Evolutionary conservation across 2,797 vertebrate species (phyloP).

Genomic region (Yasuhikotakia modesta): DNA sequence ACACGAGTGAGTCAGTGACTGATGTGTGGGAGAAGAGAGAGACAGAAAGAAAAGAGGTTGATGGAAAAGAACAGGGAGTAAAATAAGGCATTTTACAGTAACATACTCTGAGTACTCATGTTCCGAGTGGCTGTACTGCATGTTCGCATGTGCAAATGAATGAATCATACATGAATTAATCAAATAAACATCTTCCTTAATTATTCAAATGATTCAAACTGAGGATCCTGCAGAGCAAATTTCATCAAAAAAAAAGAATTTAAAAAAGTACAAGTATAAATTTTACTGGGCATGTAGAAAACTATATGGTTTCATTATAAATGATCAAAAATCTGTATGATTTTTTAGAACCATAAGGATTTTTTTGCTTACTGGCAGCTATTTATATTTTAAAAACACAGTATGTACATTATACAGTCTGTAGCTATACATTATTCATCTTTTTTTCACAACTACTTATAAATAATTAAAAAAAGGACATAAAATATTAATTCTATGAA

Average conservation of each 20-base stretch:
- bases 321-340: no score
- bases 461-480: neutral
- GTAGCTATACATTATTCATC: no score
- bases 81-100: slow-evolving; percentile 29
- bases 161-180: slow-evolving; percentile 7
- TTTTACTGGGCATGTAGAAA: no score
- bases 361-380: no score
- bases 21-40: slow-evolving; percentile 54
- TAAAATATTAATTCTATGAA: neutral
- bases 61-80: slow-evolving; percentile 40
- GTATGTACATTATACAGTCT: no score
- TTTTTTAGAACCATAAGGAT: no score
- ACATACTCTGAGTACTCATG: neutral
- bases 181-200: neutral
- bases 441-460: neutral
- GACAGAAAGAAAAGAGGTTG: slow-evolving; percentile 33
- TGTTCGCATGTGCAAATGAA: slow-evolving; percentile 11
- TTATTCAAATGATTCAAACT: neutral
- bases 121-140: slow-evolving; percentile 11
- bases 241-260: no score
- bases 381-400: no score
- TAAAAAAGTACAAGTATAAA: no score
- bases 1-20: slow-evolving; percentile 57
- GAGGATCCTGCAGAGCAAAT: neutral
- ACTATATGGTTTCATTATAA: no score